Evolutionary conservation across 1,140 invertebrate genomes (phyloP), one percentile per base, ranked within the genome.

Genomic region (Bombus superbus): DNA sequence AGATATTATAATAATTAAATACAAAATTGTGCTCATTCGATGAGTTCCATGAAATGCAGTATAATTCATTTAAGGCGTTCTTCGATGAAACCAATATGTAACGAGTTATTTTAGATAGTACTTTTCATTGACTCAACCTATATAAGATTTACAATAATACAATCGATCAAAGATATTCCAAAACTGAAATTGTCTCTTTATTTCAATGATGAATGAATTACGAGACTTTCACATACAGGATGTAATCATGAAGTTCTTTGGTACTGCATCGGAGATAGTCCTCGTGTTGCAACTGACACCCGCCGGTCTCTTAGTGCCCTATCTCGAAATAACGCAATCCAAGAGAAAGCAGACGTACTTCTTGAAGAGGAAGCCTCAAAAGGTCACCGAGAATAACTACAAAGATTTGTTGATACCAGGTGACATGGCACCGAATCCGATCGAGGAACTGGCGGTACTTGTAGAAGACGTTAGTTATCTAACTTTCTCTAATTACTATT

Each of bases 391-490:
- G 69, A 95, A 96, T 47, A 96, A 96, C 91, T 94, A 96, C 35
- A 95, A 95, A 80, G 94, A 96, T 9, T 87, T 96, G 3, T 90
- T 98, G 13, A 96, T 97, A n/a, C 97, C 97, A 87, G 98, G 98
- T 13, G 98, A 98, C 93, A 96, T 98, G 91, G 96, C 97, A 4
- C 96, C 97, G 3, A 97, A 97, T 87, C 97, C 98, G 0, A 94
- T 98, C 2, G 97, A 98, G 81, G 97, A 98, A 92, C 92, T 98
- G 1, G 96, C 96, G 40, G 96, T 97, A 22, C 96, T 98, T 90
- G 96, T 98, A 6, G 97, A 98, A 91, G 97, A 98, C 91, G 97
- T 98, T 91, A 32, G 44, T 59, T 35, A 15, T 66, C 32, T 18
- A 66, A 66, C 32, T 32, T 66, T 35, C 8, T 66, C 10, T 15